phyloP scores from a whole-genome alignment of 1,140 invertebrate genomes.

The Lepidurus couesii region DNA sequence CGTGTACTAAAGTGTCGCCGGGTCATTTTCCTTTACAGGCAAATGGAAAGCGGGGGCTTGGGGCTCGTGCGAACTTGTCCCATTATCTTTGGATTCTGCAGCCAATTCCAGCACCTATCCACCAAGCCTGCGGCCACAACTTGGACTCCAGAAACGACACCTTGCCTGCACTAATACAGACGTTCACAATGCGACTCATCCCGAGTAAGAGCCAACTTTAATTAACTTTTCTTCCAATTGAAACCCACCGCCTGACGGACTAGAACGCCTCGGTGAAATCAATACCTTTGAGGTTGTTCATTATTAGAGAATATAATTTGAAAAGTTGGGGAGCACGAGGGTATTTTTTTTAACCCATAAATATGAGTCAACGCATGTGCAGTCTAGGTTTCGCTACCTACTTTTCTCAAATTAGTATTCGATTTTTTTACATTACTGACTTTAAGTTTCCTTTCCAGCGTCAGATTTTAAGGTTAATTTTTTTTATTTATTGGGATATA shows the following conservation, averaged over 20 bases:
- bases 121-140: neutral
- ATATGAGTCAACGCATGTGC: too few relatives aligned
- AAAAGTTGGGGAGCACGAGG: too few relatives aligned
- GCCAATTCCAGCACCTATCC: neutral
- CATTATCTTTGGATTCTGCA: neutral
- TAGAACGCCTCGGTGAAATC: too few relatives aligned
- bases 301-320: too few relatives aligned
- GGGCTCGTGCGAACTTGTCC: neutral
- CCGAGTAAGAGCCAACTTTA: neutral
- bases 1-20: constrained; percentile 4
- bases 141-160: neutral
- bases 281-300: too few relatives aligned
- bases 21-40: constrained; percentile 1
- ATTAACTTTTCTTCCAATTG: neutral
- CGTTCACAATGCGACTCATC: neutral
- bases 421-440: too few relatives aligned
- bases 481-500: too few relatives aligned
- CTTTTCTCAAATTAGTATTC: too few relatives aligned
- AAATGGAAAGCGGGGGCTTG: constrained; percentile 13
- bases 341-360: too few relatives aligned
- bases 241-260: neutral
- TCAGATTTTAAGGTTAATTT: too few relatives aligned
- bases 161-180: neutral
- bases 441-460: too few relatives aligned
- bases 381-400: too few relatives aligned